These are phyloP conservation scores for Eptatretus burgeri DNA, from an alignment of 2,113 vertebrate genomes.

Conservation along the genomic window DNA sequence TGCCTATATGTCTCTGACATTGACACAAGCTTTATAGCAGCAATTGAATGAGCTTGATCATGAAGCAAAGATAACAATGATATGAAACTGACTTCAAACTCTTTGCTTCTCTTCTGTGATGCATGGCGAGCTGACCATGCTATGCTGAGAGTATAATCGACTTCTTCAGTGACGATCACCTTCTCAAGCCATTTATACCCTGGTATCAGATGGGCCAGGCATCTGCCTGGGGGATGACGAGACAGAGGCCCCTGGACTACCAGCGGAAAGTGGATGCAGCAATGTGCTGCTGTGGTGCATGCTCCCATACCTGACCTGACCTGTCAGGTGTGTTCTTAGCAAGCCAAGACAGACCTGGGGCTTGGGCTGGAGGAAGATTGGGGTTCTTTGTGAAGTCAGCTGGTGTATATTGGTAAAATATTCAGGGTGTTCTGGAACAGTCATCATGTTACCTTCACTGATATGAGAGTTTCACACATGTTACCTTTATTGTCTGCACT, in stretches of 20 bases:
- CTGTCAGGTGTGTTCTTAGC: background rate
- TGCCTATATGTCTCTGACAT: background rate
- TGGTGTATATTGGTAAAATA: background rate
- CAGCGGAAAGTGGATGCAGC: too few species aligned
- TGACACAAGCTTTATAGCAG: background rate
- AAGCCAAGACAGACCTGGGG: background rate
- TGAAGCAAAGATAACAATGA: background rate
- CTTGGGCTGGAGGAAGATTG: background rate
- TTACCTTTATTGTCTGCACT: background rate
- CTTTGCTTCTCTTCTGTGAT: background rate
- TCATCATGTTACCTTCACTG: background rate
- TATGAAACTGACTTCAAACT: background rate
- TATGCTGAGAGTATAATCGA: slow-evolving; percentile 1
- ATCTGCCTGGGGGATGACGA: too few species aligned
- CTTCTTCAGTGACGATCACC: background rate
- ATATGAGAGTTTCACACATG: background rate
- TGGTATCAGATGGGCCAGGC: too few species aligned
- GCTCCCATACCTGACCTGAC: too few species aligned
- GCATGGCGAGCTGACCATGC: background rate
- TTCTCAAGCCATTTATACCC: background rate
- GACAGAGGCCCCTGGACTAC: too few species aligned
- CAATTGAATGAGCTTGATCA: background rate
- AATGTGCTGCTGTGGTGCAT: too few species aligned
- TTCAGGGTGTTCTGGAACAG: background rate
- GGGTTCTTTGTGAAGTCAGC: background rate